Evolutionary conservation across 2,113 vertebrate species (phyloP), one percentile per base, ranked within the genome.

Genomic region (Ameiurus melas): DNA sequence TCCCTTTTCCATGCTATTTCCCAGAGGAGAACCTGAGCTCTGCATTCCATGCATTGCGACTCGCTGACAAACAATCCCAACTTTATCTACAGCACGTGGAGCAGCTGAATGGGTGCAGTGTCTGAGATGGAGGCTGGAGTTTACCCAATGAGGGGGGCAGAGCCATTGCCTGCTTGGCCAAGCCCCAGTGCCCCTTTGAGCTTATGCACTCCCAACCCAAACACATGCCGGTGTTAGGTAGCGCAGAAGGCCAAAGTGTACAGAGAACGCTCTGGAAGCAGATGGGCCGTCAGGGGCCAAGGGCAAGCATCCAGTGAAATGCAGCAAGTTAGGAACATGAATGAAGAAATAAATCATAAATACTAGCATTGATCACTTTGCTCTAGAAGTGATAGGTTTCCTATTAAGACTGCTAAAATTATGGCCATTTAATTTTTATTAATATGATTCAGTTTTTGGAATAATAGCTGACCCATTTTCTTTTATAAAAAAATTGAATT

Each of bases 11-110:
- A 62, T 84, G 85, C 55, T 73, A 82, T 88, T 90, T 89, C 89
- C 89, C 91, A 90, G 92, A 91, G 91, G 90, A 90, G 87, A 93
- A 92, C 84, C 71, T 78, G 92, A 91, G 70, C 93, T 89, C 91
- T 91, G 92, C 94, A 96, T 96, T 96, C 95, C 95, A 95, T 92
- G 90, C 94, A 95, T 96, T 95, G 93, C 95, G 94, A 94, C 80
- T 84, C 85, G 62, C 94, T 94, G 94, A 96, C 95, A 95, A 95
- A 96, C 95, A 96, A 95, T 95, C 94, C 94, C 94, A 96, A 96
- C 95, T 95, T 95, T 95, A 96, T 96, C 94, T 95, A 92, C 90
- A 84, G 92, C 91, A 92, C 86, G 16, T 88, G 87, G 87, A 93
- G 89, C 89, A 92, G 89, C 91, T 96, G 94, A 96, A 96, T 95